phyloP scores from a whole-genome alignment of 2,888 invertebrate species.

The Phania funesta region DNA sequence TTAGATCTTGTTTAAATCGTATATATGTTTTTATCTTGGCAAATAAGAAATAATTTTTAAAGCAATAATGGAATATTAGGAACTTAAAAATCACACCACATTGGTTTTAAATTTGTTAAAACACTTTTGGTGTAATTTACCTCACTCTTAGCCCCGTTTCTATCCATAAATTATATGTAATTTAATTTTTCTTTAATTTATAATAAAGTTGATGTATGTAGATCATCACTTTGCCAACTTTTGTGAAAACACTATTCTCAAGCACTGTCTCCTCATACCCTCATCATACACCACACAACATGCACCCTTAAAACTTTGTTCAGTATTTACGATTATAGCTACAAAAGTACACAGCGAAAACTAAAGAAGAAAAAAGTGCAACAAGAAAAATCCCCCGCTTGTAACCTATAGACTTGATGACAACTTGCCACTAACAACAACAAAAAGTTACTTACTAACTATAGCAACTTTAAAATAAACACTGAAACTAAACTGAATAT shows the following conservation, averaged over 20 bases:
- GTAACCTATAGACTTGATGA: slow-evolving; percentile 51
- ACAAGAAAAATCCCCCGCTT: slow-evolving; percentile 23
- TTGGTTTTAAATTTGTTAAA: too few relatives aligned
- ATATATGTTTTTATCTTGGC: too few relatives aligned
- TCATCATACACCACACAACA: neutral
- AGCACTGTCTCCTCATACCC: neutral
- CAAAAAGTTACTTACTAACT: slow-evolving; percentile 34
- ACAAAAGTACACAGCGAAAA: slow-evolving; percentile 21
- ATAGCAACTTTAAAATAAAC: slow-evolving; percentile 46
- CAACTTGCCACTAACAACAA: slow-evolving; percentile 47
- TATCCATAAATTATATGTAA: too few relatives aligned
- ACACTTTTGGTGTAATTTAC: too few relatives aligned
- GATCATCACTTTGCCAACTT: neutral
- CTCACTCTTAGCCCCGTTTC: too few relatives aligned
- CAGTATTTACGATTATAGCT: slow-evolving; percentile 9
- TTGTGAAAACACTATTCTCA: neutral
- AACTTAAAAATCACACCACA: too few relatives aligned
- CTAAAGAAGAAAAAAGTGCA: neutral
- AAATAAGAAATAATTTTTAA: too few relatives aligned
- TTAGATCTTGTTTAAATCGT: too few relatives aligned
- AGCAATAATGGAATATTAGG: too few relatives aligned
- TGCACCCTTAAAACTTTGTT: slow-evolving; percentile 44
- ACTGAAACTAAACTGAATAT: slow-evolving; percentile 34
- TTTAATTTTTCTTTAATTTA: too few relatives aligned
- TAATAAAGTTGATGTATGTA: too few relatives aligned